Conservation (phyloP, 2,888 invertebrate species). For the Mesorhabditis spiculigera region DNA sequence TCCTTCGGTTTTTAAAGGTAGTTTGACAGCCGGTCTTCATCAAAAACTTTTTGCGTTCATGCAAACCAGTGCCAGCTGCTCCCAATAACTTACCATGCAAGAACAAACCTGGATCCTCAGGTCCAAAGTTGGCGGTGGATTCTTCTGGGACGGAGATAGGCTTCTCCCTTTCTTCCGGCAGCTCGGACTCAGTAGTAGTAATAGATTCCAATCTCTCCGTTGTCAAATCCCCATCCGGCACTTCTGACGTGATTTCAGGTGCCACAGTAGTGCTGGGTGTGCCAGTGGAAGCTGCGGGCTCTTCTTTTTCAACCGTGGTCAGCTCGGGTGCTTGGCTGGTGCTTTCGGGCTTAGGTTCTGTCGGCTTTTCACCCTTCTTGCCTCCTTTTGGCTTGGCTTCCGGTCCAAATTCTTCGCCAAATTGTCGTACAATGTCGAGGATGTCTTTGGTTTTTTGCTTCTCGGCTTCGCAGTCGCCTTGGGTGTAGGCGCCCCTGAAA, state of each 20-base stretch:
- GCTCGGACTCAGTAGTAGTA: too few species aligned
- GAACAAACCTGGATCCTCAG: too few species aligned
- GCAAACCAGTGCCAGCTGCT: too few species aligned
- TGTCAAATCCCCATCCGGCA: background rate
- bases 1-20: too few species aligned
- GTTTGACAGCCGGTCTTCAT: too few species aligned
- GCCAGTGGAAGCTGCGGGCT: background rate
- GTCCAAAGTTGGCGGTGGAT: too few species aligned
- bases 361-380: background rate
- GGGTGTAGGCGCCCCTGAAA: slow-evolving; percentile 1
- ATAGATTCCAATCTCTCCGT: background rate
- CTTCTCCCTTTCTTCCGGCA: too few species aligned
- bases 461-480: background rate
- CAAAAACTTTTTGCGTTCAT: too few species aligned
- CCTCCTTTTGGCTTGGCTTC: background rate
- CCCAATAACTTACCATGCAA: too few species aligned
- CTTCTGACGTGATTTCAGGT: background rate
- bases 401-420: slow-evolving; percentile 2
- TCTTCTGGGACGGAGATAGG: too few species aligned
- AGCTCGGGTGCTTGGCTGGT: background rate
- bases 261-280: background rate
- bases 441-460: slow-evolving; percentile 1
- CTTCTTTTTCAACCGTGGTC: background rate
- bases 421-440: background rate
- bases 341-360: background rate